Percentiles rank a stretch among this genome's conserved stretches.
Evolutionary conservation across 2,888 invertebrate genomes (phyloP).

Genomic region (Lepidonotus clava): DNA sequence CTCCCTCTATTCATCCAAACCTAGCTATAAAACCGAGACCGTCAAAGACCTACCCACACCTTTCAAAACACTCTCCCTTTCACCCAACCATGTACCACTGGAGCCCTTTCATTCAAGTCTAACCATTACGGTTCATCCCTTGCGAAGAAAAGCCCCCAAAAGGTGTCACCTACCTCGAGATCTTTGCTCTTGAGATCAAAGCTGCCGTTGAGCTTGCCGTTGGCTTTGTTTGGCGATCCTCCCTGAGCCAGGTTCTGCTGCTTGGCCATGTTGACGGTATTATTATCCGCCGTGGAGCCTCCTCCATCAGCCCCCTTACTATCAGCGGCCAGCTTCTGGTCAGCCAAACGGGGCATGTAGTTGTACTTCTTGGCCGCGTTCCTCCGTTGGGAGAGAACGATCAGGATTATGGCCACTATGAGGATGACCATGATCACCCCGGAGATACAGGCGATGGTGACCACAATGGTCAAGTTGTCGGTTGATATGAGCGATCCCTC

Average conservation of each 20-base stretch:
- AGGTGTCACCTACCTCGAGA: conserved; percentile 2
- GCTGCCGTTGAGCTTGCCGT: conserved; percentile 17
- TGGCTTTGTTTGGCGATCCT: background rate
- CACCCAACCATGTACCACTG: background rate
- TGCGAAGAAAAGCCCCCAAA: too few species aligned
- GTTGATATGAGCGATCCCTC: conserved; percentile 13
- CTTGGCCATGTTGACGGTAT: background rate
- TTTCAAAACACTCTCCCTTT: background rate
- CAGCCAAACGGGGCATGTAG: conserved; percentile 50
- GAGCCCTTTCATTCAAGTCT: too few species aligned
- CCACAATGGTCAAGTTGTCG: conserved; percentile 60
- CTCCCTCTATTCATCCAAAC: too few species aligned
- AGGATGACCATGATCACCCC: conserved; percentile 60
- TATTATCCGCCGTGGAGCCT: conserved; percentile 16
- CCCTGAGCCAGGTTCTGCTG: background rate
- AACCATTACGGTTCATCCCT: too few species aligned
- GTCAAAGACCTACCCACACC: background rate
- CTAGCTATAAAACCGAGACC: background rate
- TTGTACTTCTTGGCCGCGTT: conserved; percentile 50
- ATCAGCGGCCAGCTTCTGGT: conserved; percentile 52
- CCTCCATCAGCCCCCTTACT: background rate
- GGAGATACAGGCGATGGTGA: conserved; percentile 58
- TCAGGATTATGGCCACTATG: conserved; percentile 54
- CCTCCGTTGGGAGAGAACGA: conserved; percentile 49
- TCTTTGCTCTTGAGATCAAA: conserved; percentile 38